Evolutionary conservation across 2,113 vertebrate genomes (phyloP).

Genomic region (Saccopteryx leptura): DNA sequence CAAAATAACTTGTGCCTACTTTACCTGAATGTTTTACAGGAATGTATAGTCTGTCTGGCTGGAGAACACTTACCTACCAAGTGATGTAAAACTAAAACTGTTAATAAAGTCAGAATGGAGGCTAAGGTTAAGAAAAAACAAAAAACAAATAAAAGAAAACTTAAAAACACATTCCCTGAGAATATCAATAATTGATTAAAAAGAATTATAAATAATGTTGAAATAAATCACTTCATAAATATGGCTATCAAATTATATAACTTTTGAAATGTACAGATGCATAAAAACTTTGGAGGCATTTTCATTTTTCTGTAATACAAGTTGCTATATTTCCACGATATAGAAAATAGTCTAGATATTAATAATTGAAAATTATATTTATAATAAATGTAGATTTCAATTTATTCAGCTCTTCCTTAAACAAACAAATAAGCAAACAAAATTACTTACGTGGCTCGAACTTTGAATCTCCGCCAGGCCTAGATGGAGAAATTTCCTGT

Average conservation of each 20-base stretch:
- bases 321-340: slow-evolving; percentile 27
- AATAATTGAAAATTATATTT: slow-evolving; percentile 59
- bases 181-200: slow-evolving; percentile 46
- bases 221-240: slow-evolving; percentile 65
- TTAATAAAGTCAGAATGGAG: background rate
- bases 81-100: background rate
- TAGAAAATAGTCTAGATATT: slow-evolving; percentile 22
- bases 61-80: background rate
- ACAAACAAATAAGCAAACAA: slow-evolving; percentile 40
- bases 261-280: slow-evolving; percentile 44
- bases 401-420: slow-evolving; percentile 34
- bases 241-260: slow-evolving; percentile 14
- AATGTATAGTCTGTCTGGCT: background rate
- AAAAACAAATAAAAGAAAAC: background rate
- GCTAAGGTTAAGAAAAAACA: background rate
- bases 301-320: slow-evolving; percentile 37
- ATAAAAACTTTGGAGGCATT: slow-evolving; percentile 28
- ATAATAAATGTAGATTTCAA: slow-evolving; percentile 36
- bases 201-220: slow-evolving; percentile 57
- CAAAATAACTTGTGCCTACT: background rate
- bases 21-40: background rate
- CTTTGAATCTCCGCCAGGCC: slow-evolving; percentile 89
- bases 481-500: slow-evolving; percentile 89
- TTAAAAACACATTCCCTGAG: slow-evolving; percentile 4
- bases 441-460: slow-evolving; percentile 89